Percentiles rank a stretch among this genome's conserved stretches.
phyloP scores from a whole-genome alignment of 2,797 vertebrate species.

The Chloroceryle inda region DNA sequence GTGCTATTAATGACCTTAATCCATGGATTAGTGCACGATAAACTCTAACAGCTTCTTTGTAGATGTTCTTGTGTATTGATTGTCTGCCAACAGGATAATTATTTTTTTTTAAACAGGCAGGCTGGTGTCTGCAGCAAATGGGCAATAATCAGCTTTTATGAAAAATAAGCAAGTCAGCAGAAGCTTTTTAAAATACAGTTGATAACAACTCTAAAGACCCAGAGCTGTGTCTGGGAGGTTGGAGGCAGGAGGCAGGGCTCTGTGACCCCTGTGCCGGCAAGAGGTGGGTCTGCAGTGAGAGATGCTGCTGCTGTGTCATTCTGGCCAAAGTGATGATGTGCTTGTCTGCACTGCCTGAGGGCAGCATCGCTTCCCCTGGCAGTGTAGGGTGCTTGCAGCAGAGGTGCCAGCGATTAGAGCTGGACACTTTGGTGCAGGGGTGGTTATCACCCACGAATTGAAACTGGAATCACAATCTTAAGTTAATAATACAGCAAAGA shows the following conservation, averaged over 20 bases:
- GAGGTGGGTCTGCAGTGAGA: not conserved
- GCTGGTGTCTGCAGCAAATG: not conserved
- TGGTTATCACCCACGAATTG: not conserved
- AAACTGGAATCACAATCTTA: not conserved
- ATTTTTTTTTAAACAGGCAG: not conserved
- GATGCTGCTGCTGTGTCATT: not conserved
- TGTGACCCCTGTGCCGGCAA: not conserved
- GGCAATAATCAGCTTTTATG: not conserved
- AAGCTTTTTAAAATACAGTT: rapidly evolving
- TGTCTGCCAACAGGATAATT: not conserved
- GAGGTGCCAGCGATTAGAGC: not conserved
- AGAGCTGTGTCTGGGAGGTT: not conserved
- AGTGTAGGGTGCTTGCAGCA: rapidly evolving
- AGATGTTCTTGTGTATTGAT: constrained; percentile 11
- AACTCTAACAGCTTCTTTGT: constrained; percentile 60
- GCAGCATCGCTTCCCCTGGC: not conserved
- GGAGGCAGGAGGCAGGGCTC: not conserved
- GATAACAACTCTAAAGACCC: not conserved
- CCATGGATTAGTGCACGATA: constrained; percentile 45
- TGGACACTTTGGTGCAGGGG: not conserved
- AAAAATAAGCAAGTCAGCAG: not conserved
- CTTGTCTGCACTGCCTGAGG: not conserved
- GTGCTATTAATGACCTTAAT: constrained; percentile 70
- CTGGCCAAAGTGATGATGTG: rapidly evolving
- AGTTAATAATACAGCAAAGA: not conserved